Conservation (phyloP, 2,888 invertebrate genomes). For the Omphaloscelis lunosa region DNA sequence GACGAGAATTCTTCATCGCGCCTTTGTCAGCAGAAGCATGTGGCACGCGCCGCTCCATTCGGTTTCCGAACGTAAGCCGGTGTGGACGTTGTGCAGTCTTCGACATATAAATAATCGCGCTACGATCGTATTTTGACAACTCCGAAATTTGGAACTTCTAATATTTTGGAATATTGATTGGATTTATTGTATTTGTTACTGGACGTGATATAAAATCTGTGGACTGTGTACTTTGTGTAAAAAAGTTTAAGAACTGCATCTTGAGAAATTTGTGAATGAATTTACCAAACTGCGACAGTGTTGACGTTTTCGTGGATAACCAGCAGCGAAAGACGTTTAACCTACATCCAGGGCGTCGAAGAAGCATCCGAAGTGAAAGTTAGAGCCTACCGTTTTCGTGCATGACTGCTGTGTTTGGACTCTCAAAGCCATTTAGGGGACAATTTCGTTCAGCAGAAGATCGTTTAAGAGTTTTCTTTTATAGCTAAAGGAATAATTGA, state of each 20-base stretch:
- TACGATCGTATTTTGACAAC: slow-evolving; percentile 85
- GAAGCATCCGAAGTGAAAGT: slow-evolving; percentile 86
- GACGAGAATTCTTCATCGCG: slow-evolving; percentile 78
- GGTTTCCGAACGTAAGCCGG: slow-evolving; percentile 83
- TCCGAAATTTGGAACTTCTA: slow-evolving; percentile 70
- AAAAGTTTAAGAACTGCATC: slow-evolving; percentile 67
- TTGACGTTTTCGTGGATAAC: slow-evolving; percentile 78
- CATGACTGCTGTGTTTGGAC: slow-evolving; percentile 72
- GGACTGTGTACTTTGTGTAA: slow-evolving; percentile 70
- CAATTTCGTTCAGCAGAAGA: slow-evolving; percentile 66
- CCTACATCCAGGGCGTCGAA: slow-evolving; percentile 83
- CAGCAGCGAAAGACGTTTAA: slow-evolving; percentile 79
- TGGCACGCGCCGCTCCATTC: slow-evolving; percentile 90
- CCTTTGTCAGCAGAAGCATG: slow-evolving; percentile 80
- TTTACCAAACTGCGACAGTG: slow-evolving; percentile 68
- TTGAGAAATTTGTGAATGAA: slow-evolving; percentile 65
- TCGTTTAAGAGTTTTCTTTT: slow-evolving; percentile 74
- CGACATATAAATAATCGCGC: slow-evolving; percentile 75
- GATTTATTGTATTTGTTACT: slow-evolving; percentile 49
- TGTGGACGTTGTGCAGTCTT: slow-evolving; percentile 77
- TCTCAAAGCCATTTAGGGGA: slow-evolving; percentile 73
- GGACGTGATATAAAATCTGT: slow-evolving; percentile 63
- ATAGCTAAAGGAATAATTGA: slow-evolving; percentile 81
- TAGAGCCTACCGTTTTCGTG: slow-evolving; percentile 78
- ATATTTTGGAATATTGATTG: slow-evolving; percentile 58